phyloP scores from a whole-genome alignment of 2,888 invertebrate species.

The Dione vanillae region DNA sequence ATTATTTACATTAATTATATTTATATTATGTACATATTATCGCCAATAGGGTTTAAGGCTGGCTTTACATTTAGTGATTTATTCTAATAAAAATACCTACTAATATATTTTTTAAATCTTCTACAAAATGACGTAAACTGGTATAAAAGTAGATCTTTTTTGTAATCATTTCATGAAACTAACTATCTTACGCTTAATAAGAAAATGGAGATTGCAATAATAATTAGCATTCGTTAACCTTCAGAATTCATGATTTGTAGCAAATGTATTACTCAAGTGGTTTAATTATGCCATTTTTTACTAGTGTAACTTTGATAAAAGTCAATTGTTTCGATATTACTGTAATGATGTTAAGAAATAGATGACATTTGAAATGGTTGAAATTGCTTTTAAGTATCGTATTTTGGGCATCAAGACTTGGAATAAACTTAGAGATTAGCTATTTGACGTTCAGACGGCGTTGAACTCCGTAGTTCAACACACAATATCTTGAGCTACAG shows the following conservation, averaged over 20 bases:
- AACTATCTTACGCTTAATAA: not conserved
- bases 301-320: conserved; percentile 10
- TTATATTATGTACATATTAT: no score
- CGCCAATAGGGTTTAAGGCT: no score
- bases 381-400: not conserved
- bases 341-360: conserved; percentile 4
- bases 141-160: not conserved
- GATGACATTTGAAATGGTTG: not conserved
- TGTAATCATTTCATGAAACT: not conserved
- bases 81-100: not conserved
- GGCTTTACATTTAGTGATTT: no score
- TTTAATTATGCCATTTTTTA: conserved; percentile 13
- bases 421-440: no score
- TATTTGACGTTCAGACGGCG: no score
- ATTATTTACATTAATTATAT: no score
- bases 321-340: conserved; percentile 10
- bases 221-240: conserved; percentile 17
- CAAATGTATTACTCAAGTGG: conserved; percentile 8
- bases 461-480: no score
- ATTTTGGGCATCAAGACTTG: not conserved
- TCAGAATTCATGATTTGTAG: conserved; percentile 12
- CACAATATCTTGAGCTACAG: no score
- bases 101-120: not conserved
- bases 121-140: not conserved
- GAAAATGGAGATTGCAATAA: conserved; percentile 8